Base-by-base conservation (phyloP, 2,113 vertebrate genomes). In the Sinocyclocheilus rhinocerous region DNA sequence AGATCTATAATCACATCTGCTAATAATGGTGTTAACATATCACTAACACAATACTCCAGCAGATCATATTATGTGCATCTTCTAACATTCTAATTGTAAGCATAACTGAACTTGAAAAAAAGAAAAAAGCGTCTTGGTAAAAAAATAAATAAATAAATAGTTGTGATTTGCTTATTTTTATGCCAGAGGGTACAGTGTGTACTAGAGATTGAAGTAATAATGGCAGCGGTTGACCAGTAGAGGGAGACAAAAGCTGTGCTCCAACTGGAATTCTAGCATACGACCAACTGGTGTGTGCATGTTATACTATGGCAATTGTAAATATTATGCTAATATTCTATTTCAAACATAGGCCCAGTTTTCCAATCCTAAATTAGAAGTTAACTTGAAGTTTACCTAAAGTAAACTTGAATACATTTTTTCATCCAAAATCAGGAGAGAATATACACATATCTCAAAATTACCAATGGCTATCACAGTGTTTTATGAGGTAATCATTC, bases 241-340 rank as follows among this genome's bases (percentile, higher is more conserved):
- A 39, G 86, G 76, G 75, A 85, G 88, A 89, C 67, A 80, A 87
- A 59, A 9, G 39, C 11, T 73, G 16, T 73, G 24, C 20, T 65
- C 16, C 26, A 77, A 29, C n/a, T 48, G 12, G 36, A 10, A 7
- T 65, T 12, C 33, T 26, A 26, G 73, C 22, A 65, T 80, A 15
- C 18, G 45, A 36, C 26, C 50, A 57, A 13, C 76, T 78, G 20
- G 16, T 59, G 73, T 48, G 12, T 42, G 4, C 6, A 75, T 22
- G 69, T 12, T 26, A 48, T 48, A 7, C 22, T n/a, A 9, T 8
- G 20, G 22, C 22, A 67, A 67, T 29, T 61, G 2, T 10, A n/a
- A 67, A 29, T 1, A 65, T 11, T 22, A 11, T 65, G 11, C 11
- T 26, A 65, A 13, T 65, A 11, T 12, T 9, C n/a, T 4, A 20